Conservation (phyloP, 2,888 invertebrate genomes). For the Caenorhabditis sp. region DNA sequence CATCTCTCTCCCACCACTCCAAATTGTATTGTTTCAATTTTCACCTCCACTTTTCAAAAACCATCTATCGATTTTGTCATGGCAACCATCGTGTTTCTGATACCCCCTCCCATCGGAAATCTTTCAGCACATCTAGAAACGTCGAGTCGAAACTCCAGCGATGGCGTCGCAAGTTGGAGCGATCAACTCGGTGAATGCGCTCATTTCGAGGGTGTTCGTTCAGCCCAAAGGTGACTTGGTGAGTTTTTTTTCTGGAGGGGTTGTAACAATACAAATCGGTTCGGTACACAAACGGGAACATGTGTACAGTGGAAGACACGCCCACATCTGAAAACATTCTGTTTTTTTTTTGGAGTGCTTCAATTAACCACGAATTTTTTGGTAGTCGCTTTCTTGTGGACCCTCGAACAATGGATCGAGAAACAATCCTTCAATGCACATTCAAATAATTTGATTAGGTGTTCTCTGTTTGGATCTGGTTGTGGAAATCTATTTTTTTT, state of each 20-base stretch:
- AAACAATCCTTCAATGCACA: no score
- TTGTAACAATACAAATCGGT: not conserved
- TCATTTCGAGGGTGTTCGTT: slow-evolving; percentile 80
- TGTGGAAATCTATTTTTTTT: not conserved
- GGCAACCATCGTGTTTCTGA: slow-evolving; percentile 23
- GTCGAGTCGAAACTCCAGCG: slow-evolving; percentile 40
- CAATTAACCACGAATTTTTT: no score
- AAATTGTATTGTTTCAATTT: slow-evolving; percentile 41
- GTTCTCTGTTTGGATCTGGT: not conserved
- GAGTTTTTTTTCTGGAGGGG: slow-evolving; percentile 60
- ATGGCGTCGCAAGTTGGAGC: slow-evolving; percentile 81
- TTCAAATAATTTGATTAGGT: no score
- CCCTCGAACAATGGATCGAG: no score
- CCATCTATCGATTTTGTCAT: slow-evolving; percentile 24
- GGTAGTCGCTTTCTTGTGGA: no score
- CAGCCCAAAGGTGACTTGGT: slow-evolving; percentile 83
- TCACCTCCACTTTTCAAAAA: slow-evolving; percentile 27
- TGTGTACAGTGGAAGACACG: not conserved
- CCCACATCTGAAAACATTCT: slow-evolving; percentile 7
- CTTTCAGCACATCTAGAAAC: slow-evolving; percentile 36
- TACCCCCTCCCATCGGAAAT: not conserved
- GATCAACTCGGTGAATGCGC: slow-evolving; percentile 79
- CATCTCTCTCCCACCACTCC: slow-evolving; percentile 18
- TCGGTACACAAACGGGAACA: slow-evolving; percentile 16
- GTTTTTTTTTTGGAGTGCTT: no score